Evolutionary conservation across 2,113 vertebrate species (phyloP), one percentile per base, ranked within the genome.

Genomic region (Calyptomena viridis): DNA sequence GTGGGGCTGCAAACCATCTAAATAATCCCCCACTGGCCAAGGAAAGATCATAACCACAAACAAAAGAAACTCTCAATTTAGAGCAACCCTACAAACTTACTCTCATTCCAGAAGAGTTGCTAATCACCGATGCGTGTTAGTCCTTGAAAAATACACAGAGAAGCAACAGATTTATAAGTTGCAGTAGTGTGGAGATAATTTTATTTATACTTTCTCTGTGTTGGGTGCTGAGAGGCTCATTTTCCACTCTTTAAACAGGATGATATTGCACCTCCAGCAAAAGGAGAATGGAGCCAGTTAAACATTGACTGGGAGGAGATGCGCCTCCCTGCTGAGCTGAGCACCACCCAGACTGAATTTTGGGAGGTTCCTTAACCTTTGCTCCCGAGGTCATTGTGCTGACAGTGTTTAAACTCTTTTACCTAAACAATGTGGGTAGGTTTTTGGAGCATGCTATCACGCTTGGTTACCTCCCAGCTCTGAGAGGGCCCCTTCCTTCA

Each of bases 341-440:
- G 49, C 87, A 83, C 87, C 89, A 93, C 87, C 74, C 94, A 87
- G 66, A 58, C 1, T 42, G 95, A 91, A 55, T 76, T 83, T 85
- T 66, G 91, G 84, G 87, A 85, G 71, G 84, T 87, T 95, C 71
- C 72, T 91, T 77, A 91, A 63, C 87, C 74, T 95, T 85, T 87
- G 74, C 74, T 91, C 71, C 76, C 0, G 2, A 87, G 77, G 74
- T 93, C 19, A 14, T 59, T 69, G 81, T 83, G 81, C 74, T 93
- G 78, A 42, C 77, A 46, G 25, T 14, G 30, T 86, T 95, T 67
- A 73, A 95, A 82, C 37, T 40, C 50, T 89, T 92, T 69, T 58
- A 46, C 53, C 62, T 50, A 69, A 73, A 66, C 93, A 94, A 19
- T 25, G 77, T 35, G 5, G 13, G 62, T n/a, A 56, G 53, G 49